Evolutionary conservation across 2,797 vertebrate genomes (phyloP), one percentile per base, ranked within the genome.

Genomic region (Enoplosus armatus): DNA sequence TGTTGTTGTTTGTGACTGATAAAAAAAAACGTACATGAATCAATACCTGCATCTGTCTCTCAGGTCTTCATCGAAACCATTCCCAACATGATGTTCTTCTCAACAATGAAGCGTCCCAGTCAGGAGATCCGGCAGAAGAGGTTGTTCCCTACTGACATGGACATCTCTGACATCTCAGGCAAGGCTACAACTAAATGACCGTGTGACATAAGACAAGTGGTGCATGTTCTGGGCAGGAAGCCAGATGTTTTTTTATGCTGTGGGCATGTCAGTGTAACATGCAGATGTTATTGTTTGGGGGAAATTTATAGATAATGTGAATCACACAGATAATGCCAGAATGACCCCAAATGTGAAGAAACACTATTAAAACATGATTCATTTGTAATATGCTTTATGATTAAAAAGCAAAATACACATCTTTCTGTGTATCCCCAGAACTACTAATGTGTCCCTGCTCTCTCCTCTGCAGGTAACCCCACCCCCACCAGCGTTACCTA

Each of bases 71-170:
- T 99, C 5, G 95, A 99, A 87, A 99, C 97, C 18, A 97, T 99
- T 91, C 98, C 98, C 85, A 98, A 97, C 77, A 11, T 99, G 86
- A 99, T 99, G 98, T 98, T 98, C 92, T 99, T 99, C 94, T 98
- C 97, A 39, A 98, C 97, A 7, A 99, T 99, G 97, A 99, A 99
- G 90, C 94, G 98, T 29, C 97, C 97, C 0, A 94, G 97, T 70
- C 96, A 96, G 93, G 97, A 97, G 75, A 96, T 96, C 72, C 95
- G 94, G 63, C 95, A 97, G 63, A 97, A 95, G 88, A 96, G 80
- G 60, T 88, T 96, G 82, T 97, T 97, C 87, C 93, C 95, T 0
- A 96, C 96, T 66, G 97, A 98, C 87, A 96, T 98, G 71, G 98
- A 99, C 93, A 99, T 99, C 90, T 98, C 98, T 1, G 98, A 99